Percentiles rank a stretch among this genome's conserved stretches.
These are phyloP conservation scores for Champsocephalus esox DNA, from an alignment of 2,797 vertebrate genomes.

Conservation along the genomic window DNA sequence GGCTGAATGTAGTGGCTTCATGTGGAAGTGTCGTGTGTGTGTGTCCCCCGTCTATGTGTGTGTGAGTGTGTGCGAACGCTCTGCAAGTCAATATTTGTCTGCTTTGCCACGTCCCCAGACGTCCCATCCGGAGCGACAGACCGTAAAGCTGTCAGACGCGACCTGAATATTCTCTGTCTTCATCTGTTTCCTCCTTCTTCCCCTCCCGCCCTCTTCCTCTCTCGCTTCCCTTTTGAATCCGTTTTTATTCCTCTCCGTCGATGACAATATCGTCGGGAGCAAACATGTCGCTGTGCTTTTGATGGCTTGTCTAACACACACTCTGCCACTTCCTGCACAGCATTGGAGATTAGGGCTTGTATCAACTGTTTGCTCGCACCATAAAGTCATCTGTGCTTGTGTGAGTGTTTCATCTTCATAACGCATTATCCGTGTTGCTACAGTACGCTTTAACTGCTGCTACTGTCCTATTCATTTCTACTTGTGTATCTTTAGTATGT, in stretches of 20 bases:
- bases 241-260: constrained; percentile 59
- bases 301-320: constrained; percentile 52
- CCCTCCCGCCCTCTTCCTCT: constrained; percentile 60
- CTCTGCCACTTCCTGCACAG: background rate
- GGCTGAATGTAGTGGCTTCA: constrained; percentile 72
- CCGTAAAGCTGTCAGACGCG: constrained; percentile 85
- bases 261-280: constrained; percentile 76
- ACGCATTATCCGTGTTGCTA: constrained; percentile 32
- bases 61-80: constrained; percentile 32
- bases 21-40: constrained; percentile 71
- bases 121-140: constrained; percentile 81
- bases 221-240: constrained; percentile 79
- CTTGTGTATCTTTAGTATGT: too few relatives aligned
- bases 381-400: constrained; percentile 58
- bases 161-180: constrained; percentile 85
- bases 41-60: constrained; percentile 32
- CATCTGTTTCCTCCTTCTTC: constrained; percentile 72
- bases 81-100: constrained; percentile 86
- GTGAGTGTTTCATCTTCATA: constrained; percentile 31
- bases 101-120: constrained; percentile 83
- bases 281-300: constrained; percentile 63
- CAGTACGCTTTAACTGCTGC: background rate
- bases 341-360: constrained; percentile 69
- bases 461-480: background rate
- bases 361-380: constrained; percentile 69